Evolutionary conservation across 2,797 vertebrate species (phyloP).

Genomic region (Bovichtus variegatus): DNA sequence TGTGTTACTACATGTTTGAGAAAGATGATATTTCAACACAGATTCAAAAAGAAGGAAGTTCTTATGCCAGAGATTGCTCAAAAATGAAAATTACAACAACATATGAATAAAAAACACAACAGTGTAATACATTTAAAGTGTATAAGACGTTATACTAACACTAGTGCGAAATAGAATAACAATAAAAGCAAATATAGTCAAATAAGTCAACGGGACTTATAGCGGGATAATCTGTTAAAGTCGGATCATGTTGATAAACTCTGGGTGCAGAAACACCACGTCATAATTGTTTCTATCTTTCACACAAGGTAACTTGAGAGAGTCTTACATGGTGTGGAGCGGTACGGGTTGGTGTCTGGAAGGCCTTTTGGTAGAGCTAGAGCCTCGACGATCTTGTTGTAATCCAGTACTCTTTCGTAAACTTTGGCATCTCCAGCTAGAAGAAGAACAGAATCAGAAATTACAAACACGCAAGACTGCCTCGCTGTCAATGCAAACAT

Average conservation of each 20-base stretch:
- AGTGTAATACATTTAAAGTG: no score
- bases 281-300: background rate
- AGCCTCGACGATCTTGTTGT: constrained; percentile 94
- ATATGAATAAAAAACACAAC: no score
- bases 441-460: constrained; percentile 34
- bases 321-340: constrained; percentile 91
- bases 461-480: background rate
- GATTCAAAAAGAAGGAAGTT: no score
- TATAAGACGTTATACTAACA: no score
- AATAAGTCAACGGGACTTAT: background rate
- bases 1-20: background rate
- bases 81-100: no score
- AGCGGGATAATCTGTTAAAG: background rate
- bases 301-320: background rate
- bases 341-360: constrained; percentile 96
- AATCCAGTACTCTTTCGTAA: constrained; percentile 94
- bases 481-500: background rate
- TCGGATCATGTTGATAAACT: background rate
- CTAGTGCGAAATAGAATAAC: no score
- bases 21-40: background rate
- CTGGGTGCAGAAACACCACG: background rate
- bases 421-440: constrained; percentile 96
- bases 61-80: no score
- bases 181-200: no score
- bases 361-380: constrained; percentile 92